Conservation (phyloP, 2,797 vertebrate species). For the Micrastur ruficollis region DNA sequence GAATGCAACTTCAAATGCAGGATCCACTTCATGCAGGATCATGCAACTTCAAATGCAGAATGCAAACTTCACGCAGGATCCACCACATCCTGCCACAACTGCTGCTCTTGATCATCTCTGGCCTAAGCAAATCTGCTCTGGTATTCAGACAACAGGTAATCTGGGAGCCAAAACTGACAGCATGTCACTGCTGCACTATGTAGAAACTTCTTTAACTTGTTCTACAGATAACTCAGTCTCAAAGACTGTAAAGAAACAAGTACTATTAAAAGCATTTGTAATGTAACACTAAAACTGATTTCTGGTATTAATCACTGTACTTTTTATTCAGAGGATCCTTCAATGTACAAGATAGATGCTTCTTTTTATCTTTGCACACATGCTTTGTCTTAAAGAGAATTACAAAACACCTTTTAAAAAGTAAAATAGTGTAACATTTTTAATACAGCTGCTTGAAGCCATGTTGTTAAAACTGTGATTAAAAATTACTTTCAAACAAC, state of each 20-base stretch:
- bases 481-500: neutral
- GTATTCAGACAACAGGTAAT: neutral
- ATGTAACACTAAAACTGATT: neutral
- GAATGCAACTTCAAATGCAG: rapidly evolving
- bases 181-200: neutral
- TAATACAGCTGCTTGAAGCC: neutral
- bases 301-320: neutral
- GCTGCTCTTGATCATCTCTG: neutral
- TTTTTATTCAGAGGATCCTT: neutral
- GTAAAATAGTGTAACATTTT: neutral
- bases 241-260: neutral
- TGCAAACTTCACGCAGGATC: no score
- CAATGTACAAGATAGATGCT: neutral
- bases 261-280: neutral
- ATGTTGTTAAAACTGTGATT: neutral
- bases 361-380: neutral
- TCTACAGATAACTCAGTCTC: neutral
- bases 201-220: neutral
- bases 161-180: neutral
- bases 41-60: no score
- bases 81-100: neutral
- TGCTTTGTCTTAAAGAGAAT: neutral
- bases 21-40: no score
- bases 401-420: neutral
- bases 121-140: neutral